Evolutionary conservation across 2,797 vertebrate species (phyloP).

Genomic region (Coluber constrictor): DNA sequence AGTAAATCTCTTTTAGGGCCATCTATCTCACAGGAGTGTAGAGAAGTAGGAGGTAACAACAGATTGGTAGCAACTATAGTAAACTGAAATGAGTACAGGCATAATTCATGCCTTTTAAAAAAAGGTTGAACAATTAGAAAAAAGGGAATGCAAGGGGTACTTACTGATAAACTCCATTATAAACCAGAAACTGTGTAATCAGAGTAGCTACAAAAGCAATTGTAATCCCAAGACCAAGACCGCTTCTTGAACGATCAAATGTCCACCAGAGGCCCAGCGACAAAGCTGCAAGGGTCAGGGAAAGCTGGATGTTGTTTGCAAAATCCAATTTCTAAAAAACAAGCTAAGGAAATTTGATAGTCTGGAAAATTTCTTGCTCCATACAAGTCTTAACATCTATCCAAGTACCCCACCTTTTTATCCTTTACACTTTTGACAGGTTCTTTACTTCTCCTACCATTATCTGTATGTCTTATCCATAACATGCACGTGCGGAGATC

Average conservation of each 20-base stretch:
- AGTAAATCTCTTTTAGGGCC: neutral
- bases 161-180: constrained; percentile 97
- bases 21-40: neutral
- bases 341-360: constrained; percentile 76
- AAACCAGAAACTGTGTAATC: constrained; percentile 93
- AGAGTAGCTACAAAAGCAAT: constrained; percentile 93
- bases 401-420: neutral
- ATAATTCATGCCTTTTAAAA: neutral
- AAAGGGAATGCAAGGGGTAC: constrained; percentile 46
- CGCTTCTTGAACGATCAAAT: constrained; percentile 94
- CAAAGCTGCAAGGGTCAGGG: constrained; percentile 89
- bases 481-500: neutral
- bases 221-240: constrained; percentile 95
- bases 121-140: neutral
- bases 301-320: constrained; percentile 94
- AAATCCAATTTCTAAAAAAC: constrained; percentile 90
- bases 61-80: neutral
- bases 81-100: neutral
- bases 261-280: constrained; percentile 99
- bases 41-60: neutral
- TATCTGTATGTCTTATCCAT: neutral
- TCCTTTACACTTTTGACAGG: neutral
- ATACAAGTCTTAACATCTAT: neutral
- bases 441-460: neutral
- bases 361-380: neutral